Base-by-base conservation (phyloP, 2,888 invertebrate genomes). In the Eudemis profundana region DNA sequence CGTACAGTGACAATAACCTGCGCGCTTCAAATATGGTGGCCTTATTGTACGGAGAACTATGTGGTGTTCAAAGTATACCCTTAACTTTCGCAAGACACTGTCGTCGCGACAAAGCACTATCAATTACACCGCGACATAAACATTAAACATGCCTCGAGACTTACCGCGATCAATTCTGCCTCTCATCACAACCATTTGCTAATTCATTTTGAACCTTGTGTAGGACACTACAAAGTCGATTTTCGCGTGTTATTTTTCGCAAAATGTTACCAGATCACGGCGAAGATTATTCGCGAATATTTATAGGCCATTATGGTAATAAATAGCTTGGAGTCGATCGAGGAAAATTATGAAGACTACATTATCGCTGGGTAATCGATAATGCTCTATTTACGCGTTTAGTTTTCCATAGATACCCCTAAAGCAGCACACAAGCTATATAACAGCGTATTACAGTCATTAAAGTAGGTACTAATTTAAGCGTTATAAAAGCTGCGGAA, bases 231-330 rank as follows among this genome's bases (percentile, higher is more conserved):
- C n/a, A 12, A 51, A 51, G 33, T 36, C 17, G 0, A 33, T 19
- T 36, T 10, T 33, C 17, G 17, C 8, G 4, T 17, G 3, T 15
- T 14, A 8, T 19, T 1, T 44, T 44, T 21, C 3, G 17, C 44
- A n/a, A 10, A 33, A 1, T 23, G 29, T 33, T 5, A 8, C 29
- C 12, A 15, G 29, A 50, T 46, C 19, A 36, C 10, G 8, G 33
- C 8, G 8, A n/a, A 36, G 12, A 51, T 27, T 51, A 36, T 36
- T n/a, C 19, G 50, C 50, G 33, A 51, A 51, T 51, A 51, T 36
- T 51, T 51, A 51, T 51, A 14, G 50, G 19, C 19, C n/a, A 4
- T 51, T 36, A 8, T 51, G 19, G 36, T 51, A 36, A 51, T 33
- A 33, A 17, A 51, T 51, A 19, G 19, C 33, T 19, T 36, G 7